Percentiles rank a stretch among this genome's conserved stretches.
These are phyloP conservation scores for Tipula vernalis DNA, from an alignment of 2,888 invertebrate genomes.

Conservation along the genomic window DNA sequence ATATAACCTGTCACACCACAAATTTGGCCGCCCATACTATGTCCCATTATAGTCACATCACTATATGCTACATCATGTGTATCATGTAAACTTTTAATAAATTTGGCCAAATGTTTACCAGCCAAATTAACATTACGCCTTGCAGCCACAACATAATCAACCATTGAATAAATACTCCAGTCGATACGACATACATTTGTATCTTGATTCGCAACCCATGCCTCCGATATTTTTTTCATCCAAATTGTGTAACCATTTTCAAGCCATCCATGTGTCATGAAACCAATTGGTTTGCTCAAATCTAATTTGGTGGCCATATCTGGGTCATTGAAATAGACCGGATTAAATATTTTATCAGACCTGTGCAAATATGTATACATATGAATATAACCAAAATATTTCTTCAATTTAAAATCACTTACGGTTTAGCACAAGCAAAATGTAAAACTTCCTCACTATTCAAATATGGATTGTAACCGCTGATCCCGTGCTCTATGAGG, in stretches of 20 bases:
- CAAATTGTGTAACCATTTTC: slow-evolving; percentile 30
- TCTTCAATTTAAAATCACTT: not conserved
- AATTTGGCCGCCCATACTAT: slow-evolving; percentile 33
- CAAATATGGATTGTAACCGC: not conserved
- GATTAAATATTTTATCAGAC: slow-evolving; percentile 24
- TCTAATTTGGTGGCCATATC: slow-evolving; percentile 26
- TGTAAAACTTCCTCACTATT: not conserved
- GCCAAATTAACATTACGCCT: not conserved
- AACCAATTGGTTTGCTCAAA: slow-evolving; percentile 24
- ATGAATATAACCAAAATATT: too few relatives aligned
- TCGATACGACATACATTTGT: slow-evolving; percentile 32
- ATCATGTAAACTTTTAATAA: slow-evolving; percentile 28
- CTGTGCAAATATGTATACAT: too few relatives aligned
- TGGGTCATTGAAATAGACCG: slow-evolving; percentile 26
- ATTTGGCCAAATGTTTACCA: slow-evolving; percentile 23
- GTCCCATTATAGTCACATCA: slow-evolving; percentile 31
- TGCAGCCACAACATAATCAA: slow-evolving; percentile 27
- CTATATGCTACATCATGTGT: slow-evolving; percentile 16
- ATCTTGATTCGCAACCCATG: slow-evolving; percentile 27
- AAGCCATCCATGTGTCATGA: slow-evolving; percentile 33
- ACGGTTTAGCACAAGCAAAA: not conserved
- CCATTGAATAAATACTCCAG: slow-evolving; percentile 29
- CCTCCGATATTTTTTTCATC: slow-evolving; percentile 27
- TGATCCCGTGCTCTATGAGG: not conserved
- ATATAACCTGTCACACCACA: slow-evolving; percentile 30